These are phyloP conservation scores for Hippocampus abdominalis DNA, from an alignment of 2,113 vertebrate genomes.

Conservation along the genomic window DNA sequence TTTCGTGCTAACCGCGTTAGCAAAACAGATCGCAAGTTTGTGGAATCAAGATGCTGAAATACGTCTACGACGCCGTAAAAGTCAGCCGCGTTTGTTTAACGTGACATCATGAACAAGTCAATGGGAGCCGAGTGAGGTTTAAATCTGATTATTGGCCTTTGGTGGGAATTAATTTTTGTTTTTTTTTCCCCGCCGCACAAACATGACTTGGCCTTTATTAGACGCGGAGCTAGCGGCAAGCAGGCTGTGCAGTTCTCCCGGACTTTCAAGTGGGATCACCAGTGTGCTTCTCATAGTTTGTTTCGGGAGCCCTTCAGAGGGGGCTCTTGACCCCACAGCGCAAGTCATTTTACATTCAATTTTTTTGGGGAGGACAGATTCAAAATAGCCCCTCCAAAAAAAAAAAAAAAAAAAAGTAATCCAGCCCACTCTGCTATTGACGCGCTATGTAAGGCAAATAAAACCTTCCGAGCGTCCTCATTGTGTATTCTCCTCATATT, in stretches of 20 bases:
- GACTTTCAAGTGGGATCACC: not conserved
- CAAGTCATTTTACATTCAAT: not conserved
- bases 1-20: no score
- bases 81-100: no score
- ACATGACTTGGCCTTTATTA: no score
- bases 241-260: not conserved
- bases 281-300: not conserved
- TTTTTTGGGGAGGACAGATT: not conserved
- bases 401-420: not conserved
- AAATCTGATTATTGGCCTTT: no score
- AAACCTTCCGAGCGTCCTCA: conserved; percentile 45
- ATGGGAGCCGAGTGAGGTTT: no score
- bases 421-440: not conserved
- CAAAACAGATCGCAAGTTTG: no score
- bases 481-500: conserved; percentile 45
- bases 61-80: no score
- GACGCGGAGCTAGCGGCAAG: no score
- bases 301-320: not conserved
- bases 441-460: not conserved
- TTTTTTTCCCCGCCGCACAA: no score
- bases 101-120: no score
- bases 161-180: no score
- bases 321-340: not conserved
- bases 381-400: not conserved
- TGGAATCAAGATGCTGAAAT: no score